A percentile compares a stretch with the other conserved stretches of the same genome.
phyloP scores from a whole-genome alignment of 1,140 invertebrate species.

The Drosophila yakuba region DNA sequence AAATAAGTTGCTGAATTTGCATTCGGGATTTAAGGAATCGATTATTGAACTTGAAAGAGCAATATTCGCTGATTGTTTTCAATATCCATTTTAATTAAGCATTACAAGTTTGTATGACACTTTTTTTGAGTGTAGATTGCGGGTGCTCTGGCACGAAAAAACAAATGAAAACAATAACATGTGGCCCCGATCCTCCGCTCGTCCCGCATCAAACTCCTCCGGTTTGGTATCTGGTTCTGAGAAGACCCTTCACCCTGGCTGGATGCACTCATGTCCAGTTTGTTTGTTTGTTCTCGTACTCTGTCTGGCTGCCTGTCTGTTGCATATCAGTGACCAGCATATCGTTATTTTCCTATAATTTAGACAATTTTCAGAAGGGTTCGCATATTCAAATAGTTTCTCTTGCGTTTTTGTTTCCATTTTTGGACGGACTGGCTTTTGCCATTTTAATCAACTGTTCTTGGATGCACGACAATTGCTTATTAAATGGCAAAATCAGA shows the following conservation, averaged over 20 bases:
- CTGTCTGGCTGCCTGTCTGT: conserved; percentile 45
- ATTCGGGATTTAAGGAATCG: too few species aligned
- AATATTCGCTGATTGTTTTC: background rate
- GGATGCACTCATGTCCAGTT: conserved; percentile 37
- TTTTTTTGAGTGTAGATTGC: conserved; percentile 11
- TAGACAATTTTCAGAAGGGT: conserved; percentile 43
- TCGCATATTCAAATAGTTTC: conserved; percentile 54
- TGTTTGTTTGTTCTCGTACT: conserved; percentile 33
- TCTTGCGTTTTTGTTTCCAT: conserved; percentile 10
- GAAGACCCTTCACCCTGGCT: conserved; percentile 22
- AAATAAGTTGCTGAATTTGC: background rate
- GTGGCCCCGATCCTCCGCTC: conserved; percentile 13
- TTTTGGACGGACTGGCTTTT: conserved; percentile 10
- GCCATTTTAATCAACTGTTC: conserved; percentile 70
- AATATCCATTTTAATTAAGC: too few species aligned
- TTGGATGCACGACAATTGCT: conserved; percentile 20
- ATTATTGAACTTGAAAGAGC: background rate
- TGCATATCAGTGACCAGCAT: conserved; percentile 66
- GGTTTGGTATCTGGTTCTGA: conserved; percentile 18
- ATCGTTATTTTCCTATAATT: conserved; percentile 56
- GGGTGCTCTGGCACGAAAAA: conserved; percentile 16
- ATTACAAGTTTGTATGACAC: background rate
- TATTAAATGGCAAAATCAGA: conserved; percentile 52
- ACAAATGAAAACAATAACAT: conserved; percentile 54
- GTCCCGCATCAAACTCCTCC: conserved; percentile 6